Evolutionary conservation across 64 coral and sea anemone genomes (phyloP).

Genomic region (Actinia tenebrosa): DNA sequence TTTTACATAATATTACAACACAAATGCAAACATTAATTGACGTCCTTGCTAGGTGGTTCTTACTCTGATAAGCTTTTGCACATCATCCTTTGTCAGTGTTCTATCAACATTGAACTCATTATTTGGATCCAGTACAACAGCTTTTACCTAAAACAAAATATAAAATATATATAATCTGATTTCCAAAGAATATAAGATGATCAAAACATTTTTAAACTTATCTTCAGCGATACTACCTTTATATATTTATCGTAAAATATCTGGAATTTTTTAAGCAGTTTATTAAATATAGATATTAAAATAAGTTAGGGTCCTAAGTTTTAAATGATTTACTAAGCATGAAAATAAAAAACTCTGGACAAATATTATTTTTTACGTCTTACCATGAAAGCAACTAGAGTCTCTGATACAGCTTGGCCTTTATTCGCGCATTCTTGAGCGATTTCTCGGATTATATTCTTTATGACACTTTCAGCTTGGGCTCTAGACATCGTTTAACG

Average conservation of each 20-base stretch:
- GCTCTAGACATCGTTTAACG: constrained; percentile 74
- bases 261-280: no score
- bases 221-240: neutral
- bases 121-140: constrained; percentile 87
- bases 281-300: neutral
- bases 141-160: constrained; percentile 73
- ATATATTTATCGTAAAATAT: no score
- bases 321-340: neutral
- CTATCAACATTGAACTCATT: constrained; percentile 99
- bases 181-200: no score
- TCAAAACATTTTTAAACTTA: no score
- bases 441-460: constrained; percentile 99
- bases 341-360: neutral
- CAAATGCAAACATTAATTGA: no score
- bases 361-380: neutral
- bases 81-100: constrained; percentile 98
- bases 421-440: constrained; percentile 96
- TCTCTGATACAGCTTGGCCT: constrained; percentile 95
- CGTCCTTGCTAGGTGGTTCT: neutral
- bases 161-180: no score
- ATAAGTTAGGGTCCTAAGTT: neutral
- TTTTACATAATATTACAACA: no score
- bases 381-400: constrained; percentile 98
- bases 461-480: constrained; percentile 99
- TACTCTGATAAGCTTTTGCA: constrained; percentile 97